These are phyloP conservation scores for Galbula dea DNA, from an alignment of 2,113 vertebrate genomes.

Conservation along the genomic window DNA sequence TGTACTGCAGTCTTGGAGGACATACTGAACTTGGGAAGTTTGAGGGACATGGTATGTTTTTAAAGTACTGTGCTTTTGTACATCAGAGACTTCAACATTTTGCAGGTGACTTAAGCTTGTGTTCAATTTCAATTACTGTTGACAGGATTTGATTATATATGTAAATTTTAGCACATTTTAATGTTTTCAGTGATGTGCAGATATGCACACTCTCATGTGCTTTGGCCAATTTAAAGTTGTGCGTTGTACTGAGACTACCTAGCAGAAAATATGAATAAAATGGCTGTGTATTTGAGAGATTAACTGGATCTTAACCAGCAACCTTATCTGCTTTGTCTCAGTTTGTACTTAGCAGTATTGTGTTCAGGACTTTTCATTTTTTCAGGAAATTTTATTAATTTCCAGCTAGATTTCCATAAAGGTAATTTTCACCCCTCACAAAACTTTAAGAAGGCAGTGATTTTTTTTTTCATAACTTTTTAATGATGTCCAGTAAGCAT, in stretches of 20 bases:
- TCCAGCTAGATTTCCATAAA: background rate
- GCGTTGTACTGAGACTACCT: background rate
- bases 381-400: background rate
- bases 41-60: background rate
- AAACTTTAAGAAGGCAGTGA: background rate
- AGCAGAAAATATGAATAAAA: background rate
- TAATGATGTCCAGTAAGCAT: background rate
- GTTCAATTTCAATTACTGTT: background rate
- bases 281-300: background rate
- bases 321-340: background rate
- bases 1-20: background rate
- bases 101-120: background rate
- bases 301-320: background rate
- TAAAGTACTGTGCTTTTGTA: background rate
- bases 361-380: background rate
- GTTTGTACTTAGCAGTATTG: background rate
- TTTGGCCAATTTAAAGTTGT: background rate
- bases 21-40: background rate
- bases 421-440: background rate
- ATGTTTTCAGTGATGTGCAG: background rate
- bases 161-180: background rate
- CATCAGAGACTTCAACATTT: background rate
- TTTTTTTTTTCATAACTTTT: background rate
- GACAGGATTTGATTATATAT: background rate
- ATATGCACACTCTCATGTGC: rapidly evolving